Base-by-base conservation (phyloP, 2,888 invertebrate species). In the Drosophila bunnanda region DNA sequence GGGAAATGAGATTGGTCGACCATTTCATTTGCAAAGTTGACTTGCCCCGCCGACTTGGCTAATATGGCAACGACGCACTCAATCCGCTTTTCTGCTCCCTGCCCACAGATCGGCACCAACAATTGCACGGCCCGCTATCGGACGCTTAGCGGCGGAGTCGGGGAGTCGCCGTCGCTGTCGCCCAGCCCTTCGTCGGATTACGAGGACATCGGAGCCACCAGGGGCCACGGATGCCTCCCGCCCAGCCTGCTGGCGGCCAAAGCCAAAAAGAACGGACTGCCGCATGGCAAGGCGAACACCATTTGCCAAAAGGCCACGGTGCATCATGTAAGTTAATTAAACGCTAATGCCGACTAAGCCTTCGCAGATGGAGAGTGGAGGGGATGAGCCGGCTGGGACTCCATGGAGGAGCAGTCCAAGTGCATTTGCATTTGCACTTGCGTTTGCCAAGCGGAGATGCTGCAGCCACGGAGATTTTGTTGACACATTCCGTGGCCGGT, bases 111-210 rank as follows among this genome's bases (percentile, higher is more conserved):
- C 80, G 92, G 92, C 78, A 93, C 93, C 81, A 92, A 93, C 88
- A 93, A 93, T 88, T 93, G 93, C 79, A 92, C 92, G 55, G 92
- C 93, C 65, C 91, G 92, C 60, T 93, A 93, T 82, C 89, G 93
- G 59, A 93, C 93, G 77, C 92, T 94, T 77, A 94, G 94, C 91
- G 94, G 94, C 80, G 94, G 94, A 75, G 93, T 94, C 84, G 94
- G 94, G 75, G 94, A 93, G 66, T 92, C 93, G 38, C 92, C 92
- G 34, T 93, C 93, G 43, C 84, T 92, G 59, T 95, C 95, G 66
- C 95, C 95, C 62, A 95, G 94, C 91, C 95, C 95, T 77, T 95
- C 95, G 90, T 95, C 95, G 78, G 95, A 95, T 93, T 95, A 95
- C 92, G 95, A 95, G 92, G 95, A 95, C 90, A 95, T 95, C 88